A percentile compares a stretch with the other conserved stretches of the same genome.
phyloP scores from a whole-genome alignment of 2,888 invertebrate species.

The Hetaerina titia region DNA sequence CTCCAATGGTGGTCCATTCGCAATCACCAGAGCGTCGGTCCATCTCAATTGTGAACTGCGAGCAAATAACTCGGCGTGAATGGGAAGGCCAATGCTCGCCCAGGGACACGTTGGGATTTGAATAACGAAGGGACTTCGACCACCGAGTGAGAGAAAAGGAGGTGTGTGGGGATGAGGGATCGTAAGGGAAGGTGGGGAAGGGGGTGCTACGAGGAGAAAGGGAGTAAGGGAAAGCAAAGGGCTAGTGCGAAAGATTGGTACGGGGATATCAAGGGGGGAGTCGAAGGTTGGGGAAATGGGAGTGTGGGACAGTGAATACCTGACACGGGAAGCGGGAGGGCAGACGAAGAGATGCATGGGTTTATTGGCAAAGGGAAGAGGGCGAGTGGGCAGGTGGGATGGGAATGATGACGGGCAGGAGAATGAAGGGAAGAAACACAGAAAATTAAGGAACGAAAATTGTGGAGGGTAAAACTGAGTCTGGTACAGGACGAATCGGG shows the following conservation, averaged over 20 bases:
- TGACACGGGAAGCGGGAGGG: background rate
- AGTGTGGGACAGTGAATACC: background rate
- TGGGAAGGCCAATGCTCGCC: constrained; percentile 66
- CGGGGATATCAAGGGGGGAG: background rate
- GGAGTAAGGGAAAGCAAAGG: background rate
- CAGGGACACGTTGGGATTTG: constrained; percentile 62
- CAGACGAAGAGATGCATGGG: background rate
- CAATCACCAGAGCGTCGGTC: constrained; percentile 65
- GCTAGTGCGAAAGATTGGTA: background rate
- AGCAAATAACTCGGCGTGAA: constrained; percentile 67
- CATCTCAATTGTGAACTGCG: constrained; percentile 67
- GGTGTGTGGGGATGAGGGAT: background rate
- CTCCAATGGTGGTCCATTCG: constrained; percentile 66
- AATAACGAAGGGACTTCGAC: constrained; percentile 67
- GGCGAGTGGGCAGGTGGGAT: background rate
- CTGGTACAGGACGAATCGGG: background rate
- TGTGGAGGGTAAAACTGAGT: background rate
- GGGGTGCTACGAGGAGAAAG: background rate
- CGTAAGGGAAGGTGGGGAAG: background rate
- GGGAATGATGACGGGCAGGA: background rate
- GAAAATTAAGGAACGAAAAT: background rate
- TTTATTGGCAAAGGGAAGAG: background rate
- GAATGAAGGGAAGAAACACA: background rate
- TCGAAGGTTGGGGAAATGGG: background rate
- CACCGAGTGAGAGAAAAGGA: constrained; percentile 60